These are phyloP conservation scores for Tragelaphus scriptus DNA, from an alignment of 2,113 vertebrate genomes.

Conservation along the genomic window DNA sequence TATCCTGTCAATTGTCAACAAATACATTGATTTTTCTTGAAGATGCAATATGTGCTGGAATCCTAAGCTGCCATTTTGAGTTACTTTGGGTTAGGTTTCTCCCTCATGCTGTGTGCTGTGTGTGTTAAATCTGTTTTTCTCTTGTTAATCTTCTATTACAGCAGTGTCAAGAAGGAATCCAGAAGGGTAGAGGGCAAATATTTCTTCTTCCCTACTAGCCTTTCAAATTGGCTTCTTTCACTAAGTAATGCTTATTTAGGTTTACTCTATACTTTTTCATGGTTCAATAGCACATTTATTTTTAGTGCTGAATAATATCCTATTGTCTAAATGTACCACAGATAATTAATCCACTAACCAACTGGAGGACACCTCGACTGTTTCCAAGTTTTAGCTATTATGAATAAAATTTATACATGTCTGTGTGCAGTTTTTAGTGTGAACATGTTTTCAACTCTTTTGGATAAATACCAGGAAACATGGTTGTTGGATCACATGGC, in stretches of 20 bases:
- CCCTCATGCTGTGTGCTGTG: neutral
- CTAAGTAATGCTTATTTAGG: neutral
- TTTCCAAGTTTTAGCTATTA: neutral
- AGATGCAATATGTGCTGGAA: neutral
- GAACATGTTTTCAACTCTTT: neutral
- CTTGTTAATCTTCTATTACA: neutral
- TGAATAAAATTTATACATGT: neutral
- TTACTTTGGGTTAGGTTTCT: neutral
- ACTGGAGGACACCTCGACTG: neutral
- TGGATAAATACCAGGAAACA: neutral
- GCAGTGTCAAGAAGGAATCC: neutral
- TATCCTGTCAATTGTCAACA: neutral
- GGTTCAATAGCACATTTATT: neutral
- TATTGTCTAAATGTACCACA: neutral
- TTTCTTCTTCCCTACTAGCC: neutral
- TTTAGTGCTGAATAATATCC: neutral
- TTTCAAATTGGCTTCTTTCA: neutral
- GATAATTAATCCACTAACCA: neutral
- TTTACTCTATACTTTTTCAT: neutral
- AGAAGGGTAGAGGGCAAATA: neutral
- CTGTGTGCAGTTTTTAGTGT: neutral
- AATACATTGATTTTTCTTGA: neutral
- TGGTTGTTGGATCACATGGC: neutral
- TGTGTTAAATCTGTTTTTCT: neutral
- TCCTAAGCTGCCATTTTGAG: neutral